Conservation (phyloP, 2,888 invertebrate genomes). For the Stictocephala bisonia region DNA sequence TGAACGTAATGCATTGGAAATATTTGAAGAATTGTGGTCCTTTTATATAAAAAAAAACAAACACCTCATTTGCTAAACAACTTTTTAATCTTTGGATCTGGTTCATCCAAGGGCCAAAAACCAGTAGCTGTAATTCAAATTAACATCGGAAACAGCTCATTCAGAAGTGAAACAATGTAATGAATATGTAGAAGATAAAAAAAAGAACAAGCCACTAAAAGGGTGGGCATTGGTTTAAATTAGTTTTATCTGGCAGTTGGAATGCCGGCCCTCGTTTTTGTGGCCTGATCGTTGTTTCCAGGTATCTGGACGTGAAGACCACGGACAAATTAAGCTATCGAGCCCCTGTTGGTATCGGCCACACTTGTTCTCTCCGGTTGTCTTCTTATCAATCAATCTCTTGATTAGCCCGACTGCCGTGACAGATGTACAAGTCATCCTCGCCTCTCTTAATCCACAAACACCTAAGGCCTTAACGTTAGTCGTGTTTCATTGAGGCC, state of each 20-base stretch:
- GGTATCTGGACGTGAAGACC: neutral
- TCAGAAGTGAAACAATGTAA: conserved; percentile 13
- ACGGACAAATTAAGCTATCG: conserved; percentile 18
- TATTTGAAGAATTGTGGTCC: too few relatives aligned
- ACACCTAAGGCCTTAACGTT: too few relatives aligned
- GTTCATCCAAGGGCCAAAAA: too few relatives aligned
- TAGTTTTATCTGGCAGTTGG: conserved; percentile 21
- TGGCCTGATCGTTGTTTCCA: neutral
- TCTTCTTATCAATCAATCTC: conserved; percentile 23
- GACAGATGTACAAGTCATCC: conserved; percentile 18
- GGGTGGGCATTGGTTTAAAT: conserved; percentile 26
- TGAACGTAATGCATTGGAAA: too few relatives aligned
- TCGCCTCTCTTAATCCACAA: too few relatives aligned
- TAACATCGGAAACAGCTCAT: neutral
- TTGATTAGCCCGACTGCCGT: neutral
- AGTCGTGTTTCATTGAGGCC: too few relatives aligned
- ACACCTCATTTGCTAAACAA: too few relatives aligned
- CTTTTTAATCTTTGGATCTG: too few relatives aligned
- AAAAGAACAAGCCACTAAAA: conserved; percentile 5
- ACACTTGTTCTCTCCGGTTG: too few relatives aligned
- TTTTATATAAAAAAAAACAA: too few relatives aligned
- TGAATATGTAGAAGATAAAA: conserved; percentile 4
- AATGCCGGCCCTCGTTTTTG: conserved; percentile 25
- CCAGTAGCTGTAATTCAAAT: too few relatives aligned
- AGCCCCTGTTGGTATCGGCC: too few relatives aligned